phyloP scores from a whole-genome alignment of 2,888 invertebrate species.

The Teleogryllus oceanicus region DNA sequence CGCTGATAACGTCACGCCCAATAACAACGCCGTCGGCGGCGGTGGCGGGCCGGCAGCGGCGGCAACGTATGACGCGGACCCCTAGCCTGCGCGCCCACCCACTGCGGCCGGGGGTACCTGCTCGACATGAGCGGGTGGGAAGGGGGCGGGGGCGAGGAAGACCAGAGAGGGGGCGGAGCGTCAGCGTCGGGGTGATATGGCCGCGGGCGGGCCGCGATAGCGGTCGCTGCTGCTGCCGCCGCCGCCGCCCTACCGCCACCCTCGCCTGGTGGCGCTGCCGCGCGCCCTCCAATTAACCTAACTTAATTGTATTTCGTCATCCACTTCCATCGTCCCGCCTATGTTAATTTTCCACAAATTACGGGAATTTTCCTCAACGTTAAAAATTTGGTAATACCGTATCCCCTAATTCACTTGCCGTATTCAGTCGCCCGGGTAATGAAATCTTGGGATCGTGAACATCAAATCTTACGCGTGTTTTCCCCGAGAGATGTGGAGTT shows the following conservation, averaged over 20 bases:
- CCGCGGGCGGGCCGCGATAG: too few relatives aligned
- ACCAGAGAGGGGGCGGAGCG: too few relatives aligned
- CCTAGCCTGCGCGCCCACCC: too few relatives aligned
- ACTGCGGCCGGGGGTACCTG: too few relatives aligned
- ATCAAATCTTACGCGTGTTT: background rate
- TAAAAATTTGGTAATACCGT: conserved; percentile 18
- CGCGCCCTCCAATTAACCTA: background rate
- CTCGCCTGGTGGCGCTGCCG: background rate
- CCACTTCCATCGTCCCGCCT: conserved; percentile 1
- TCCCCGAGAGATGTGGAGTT: background rate
- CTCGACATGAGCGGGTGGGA: too few relatives aligned
- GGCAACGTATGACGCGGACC: too few relatives aligned
- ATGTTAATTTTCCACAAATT: conserved; percentile 18
- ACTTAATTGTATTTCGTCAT: conserved; percentile 18
- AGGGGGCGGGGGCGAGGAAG: too few relatives aligned
- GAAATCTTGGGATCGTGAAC: conserved; percentile 8
- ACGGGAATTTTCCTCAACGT: conserved; percentile 18
- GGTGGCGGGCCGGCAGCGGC: background rate
- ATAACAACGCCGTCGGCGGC: background rate
- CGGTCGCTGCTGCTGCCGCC: too few relatives aligned
- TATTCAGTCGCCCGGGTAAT: background rate
- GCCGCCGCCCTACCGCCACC: too few relatives aligned
- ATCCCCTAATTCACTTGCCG: conserved; percentile 4
- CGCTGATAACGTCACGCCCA: background rate
- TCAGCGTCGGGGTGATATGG: too few relatives aligned